Evolutionary conservation across 2,888 invertebrate genomes (phyloP).

Genomic region (Mythimna lalbum): DNA sequence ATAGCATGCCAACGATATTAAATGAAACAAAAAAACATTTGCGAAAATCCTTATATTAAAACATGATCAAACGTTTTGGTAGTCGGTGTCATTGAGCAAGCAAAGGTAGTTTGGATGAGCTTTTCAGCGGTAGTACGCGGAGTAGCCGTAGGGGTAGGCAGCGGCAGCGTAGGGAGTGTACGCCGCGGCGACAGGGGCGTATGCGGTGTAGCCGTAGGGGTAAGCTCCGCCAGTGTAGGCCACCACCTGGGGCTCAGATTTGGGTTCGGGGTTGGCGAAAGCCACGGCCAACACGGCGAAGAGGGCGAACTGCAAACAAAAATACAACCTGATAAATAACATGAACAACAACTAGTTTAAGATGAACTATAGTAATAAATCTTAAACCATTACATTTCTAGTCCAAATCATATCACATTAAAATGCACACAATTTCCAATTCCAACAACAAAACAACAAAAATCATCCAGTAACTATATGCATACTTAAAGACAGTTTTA

Average conservation of each 20-base stretch:
- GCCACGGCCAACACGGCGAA: conserved; percentile 90
- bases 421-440: not conserved
- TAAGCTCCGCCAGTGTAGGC: conserved; percentile 77
- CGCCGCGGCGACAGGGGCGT: conserved; percentile 68
- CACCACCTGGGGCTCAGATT: conserved; percentile 81
- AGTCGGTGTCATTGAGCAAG: conserved; percentile 71
- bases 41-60: conserved; percentile 78
- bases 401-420: not conserved
- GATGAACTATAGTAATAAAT: not conserved
- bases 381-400: not conserved
- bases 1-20: no score
- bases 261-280: conserved; percentile 88
- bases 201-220: conserved; percentile 73
- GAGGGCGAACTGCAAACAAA: conserved; percentile 86
- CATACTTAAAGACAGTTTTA: not conserved
- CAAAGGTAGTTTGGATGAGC: conserved; percentile 21
- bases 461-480: not conserved
- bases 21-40: conserved; percentile 52
- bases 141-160: conserved; percentile 81
- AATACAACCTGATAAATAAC: conserved; percentile 1
- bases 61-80: conserved; percentile 70
- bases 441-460: not conserved
- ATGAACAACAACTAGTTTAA: no score
- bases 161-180: conserved; percentile 75
- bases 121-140: conserved; percentile 73